phyloP scores from a whole-genome alignment of 2,113 vertebrate species.

The Tretioscincus oriximinensis region DNA sequence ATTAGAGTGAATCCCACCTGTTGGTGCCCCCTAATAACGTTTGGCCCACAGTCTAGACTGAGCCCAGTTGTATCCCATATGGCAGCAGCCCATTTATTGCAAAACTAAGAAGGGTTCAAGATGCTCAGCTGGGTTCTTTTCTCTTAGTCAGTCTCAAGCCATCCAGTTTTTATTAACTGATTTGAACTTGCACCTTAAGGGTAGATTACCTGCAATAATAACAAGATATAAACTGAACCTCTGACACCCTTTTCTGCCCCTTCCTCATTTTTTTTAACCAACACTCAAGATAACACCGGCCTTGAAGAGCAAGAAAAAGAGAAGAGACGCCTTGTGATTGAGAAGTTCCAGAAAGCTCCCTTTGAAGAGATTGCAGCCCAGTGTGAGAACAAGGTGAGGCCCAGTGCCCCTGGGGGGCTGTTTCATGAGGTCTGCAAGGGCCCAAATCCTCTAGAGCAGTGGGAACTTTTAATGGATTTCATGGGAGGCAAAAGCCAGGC shows the following conservation, averaged over 20 bases:
- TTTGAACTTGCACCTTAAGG: too few relatives aligned
- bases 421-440: too few relatives aligned
- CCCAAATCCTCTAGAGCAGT: too few relatives aligned
- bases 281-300: slow-evolving; percentile 83
- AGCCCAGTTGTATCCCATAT: too few relatives aligned
- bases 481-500: too few relatives aligned
- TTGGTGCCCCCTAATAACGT: neutral
- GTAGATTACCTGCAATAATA: too few relatives aligned
- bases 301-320: slow-evolving; percentile 96
- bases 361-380: slow-evolving; percentile 98
- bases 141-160: too few relatives aligned
- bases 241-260: neutral
- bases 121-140: neutral
- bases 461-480: too few relatives aligned
- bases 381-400: slow-evolving; percentile 93
- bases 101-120: neutral
- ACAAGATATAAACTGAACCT: too few relatives aligned
- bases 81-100: neutral
- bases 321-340: slow-evolving; percentile 91
- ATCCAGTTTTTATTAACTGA: too few relatives aligned
- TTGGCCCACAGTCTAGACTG: too few relatives aligned
- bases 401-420: neutral
- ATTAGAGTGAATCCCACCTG: neutral
- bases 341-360: slow-evolving; percentile 97
- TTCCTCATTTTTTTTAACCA: neutral